These are phyloP conservation scores for Coilia nasus DNA, from an alignment of 2,797 vertebrate species.

Conservation along the genomic window DNA sequence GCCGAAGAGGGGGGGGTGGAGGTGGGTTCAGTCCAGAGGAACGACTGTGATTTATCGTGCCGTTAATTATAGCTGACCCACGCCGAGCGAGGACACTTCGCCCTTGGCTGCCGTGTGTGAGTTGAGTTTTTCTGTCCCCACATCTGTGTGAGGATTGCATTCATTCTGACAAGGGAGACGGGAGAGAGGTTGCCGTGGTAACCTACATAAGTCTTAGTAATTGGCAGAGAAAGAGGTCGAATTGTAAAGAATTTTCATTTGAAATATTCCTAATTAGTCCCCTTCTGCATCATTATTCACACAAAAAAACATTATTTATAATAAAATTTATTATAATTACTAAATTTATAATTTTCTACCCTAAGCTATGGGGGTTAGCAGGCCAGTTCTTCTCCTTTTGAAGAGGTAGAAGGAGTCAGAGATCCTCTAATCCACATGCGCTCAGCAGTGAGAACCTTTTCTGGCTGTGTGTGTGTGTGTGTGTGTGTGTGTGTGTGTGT, in stretches of 20 bases:
- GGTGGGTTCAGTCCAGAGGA: not conserved
- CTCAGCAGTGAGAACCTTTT: not conserved
- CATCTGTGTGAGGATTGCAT: too few species aligned
- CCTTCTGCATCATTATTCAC: not conserved
- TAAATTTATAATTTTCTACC: too few species aligned
- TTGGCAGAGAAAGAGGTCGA: not conserved
- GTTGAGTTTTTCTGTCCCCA: too few species aligned
- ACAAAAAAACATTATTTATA: too few species aligned
- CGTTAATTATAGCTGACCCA: constrained; percentile 51
- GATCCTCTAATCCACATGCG: not conserved
- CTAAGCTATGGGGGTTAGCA: not conserved
- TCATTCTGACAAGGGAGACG: too few species aligned
- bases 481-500: too few species aligned
- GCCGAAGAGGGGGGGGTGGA: not conserved
- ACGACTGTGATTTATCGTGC: constrained; percentile 55
- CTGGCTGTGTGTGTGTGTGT: not conserved
- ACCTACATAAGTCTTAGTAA: constrained; percentile 2
- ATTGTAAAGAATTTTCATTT: not conserved
- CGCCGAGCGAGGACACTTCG: constrained; percentile 34
- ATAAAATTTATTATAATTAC: too few species aligned
- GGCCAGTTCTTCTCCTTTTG: not conserved
- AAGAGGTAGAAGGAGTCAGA: not conserved
- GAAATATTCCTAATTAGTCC: too few species aligned
- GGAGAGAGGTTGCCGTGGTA: not conserved
- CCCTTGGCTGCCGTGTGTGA: constrained; percentile 40